Evolutionary conservation across 2,113 vertebrate species (phyloP).

Genomic region (Loxodonta africana): DNA sequence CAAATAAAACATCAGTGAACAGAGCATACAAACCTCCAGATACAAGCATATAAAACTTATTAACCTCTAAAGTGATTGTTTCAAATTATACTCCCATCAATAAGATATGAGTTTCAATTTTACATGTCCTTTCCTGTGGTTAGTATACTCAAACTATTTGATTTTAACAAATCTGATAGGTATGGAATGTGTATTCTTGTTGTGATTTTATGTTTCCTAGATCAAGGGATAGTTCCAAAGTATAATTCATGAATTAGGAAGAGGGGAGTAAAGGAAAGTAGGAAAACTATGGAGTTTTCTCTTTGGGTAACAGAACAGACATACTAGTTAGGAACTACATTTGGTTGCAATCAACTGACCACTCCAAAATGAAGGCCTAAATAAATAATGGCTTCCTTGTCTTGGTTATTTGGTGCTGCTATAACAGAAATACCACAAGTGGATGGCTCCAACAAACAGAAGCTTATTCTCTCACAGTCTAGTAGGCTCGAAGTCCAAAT

Average conservation of each 20-base stretch:
- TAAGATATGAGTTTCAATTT: background rate
- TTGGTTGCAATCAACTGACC: background rate
- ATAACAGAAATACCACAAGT: too few species aligned
- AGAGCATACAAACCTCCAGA: background rate
- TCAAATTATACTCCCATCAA: background rate
- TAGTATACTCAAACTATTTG: background rate
- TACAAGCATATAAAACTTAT: background rate
- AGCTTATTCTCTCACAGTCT: too few species aligned
- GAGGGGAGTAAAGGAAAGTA: background rate
- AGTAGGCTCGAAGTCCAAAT: too few species aligned
- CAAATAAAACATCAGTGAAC: background rate
- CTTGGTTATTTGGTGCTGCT: background rate
- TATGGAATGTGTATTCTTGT: background rate
- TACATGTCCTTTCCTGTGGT: background rate
- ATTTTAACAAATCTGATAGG: background rate
- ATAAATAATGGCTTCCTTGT: background rate
- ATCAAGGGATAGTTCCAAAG: conserved; percentile 7
- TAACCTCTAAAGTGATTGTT: conserved; percentile 1
- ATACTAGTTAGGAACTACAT: background rate
- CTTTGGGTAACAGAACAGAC: background rate
- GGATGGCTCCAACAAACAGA: too few species aligned
- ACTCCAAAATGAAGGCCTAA: background rate
- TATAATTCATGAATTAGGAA: background rate
- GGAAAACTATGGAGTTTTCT: background rate
- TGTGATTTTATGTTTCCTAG: background rate